Percentiles rank a stretch among this genome's conserved stretches.
Evolutionary conservation across 2,113 vertebrate species (phyloP).

Genomic region (Bos indicus): DNA sequence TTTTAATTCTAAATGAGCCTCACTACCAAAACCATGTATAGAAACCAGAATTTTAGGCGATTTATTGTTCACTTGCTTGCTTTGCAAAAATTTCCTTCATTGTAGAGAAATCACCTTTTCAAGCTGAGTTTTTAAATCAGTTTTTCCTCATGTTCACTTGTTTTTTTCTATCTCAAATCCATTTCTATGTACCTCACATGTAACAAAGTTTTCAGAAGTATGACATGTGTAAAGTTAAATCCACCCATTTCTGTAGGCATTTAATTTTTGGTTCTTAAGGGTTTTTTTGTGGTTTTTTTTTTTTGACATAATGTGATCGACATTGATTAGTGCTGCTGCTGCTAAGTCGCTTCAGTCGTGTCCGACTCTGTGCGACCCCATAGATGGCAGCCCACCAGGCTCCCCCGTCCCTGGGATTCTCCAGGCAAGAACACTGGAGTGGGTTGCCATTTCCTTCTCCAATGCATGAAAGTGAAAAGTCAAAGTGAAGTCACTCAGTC

Average conservation of each 20-base stretch:
- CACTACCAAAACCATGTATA: background rate
- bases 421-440: too few species aligned
- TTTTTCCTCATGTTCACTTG: background rate
- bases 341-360: too few species aligned
- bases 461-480: too few species aligned
- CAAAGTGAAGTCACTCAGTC: too few species aligned
- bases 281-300: background rate
- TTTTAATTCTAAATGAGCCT: background rate
- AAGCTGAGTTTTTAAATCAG: background rate
- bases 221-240: background rate
- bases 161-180: background rate
- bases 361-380: too few species aligned
- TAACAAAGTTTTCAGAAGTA: background rate
- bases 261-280: background rate
- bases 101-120: constrained; percentile 9
- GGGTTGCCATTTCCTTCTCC: too few species aligned
- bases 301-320: background rate
- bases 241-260: background rate
- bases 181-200: background rate
- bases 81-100: background rate
- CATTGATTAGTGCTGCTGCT: background rate
- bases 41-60: background rate
- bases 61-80: background rate
- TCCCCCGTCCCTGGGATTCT: too few species aligned
- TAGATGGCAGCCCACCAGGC: too few species aligned